Evolutionary conservation across 1,140 invertebrate species (phyloP), one percentile per base, ranked within the genome.

Genomic region (Nasonia giraulti): DNA sequence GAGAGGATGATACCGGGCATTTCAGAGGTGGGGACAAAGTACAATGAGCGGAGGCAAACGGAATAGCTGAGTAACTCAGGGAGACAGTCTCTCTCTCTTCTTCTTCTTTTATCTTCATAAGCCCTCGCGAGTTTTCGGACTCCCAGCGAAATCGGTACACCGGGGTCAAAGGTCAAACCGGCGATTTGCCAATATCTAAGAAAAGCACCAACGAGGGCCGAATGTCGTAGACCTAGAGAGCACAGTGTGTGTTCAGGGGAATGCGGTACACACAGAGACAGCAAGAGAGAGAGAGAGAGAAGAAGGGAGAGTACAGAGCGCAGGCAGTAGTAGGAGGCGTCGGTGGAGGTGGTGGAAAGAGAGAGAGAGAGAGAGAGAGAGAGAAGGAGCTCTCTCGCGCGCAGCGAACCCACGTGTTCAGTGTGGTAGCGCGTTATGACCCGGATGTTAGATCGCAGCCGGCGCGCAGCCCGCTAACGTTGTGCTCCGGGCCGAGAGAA

Each of bases 391-490:
- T 79, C 82, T 40, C 14, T 14, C 17, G 55, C 33, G 62, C 68
- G 68, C 31, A 77, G 83, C 27, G 78, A 84, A 93, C 92, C 92
- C 92, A 93, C 92, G 92, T 93, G 92, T 93, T 93, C 92, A 93
- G 91, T 92, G 91, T 92, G 91, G 92, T 93, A 91, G 92, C 92
- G 92, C 92, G 92, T 93, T 93, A 93, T 93, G 92, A 93, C 92
- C 92, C 92, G 92, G 92, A 93, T 93, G 92, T 93, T 93, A 93
- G 92, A 93, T 92, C 91, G 91, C 91, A 93, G 91, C 91, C 90
- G 92, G 89, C 90, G 91, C 92, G 91, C 90, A 91, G 92, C 92
- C 91, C 90, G 91, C 55, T 33, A 81, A 77, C 84, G 89, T 91
- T 89, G 90, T 87, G 27, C 27, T 27, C 87, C 88, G 88, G 87